A percentile compares a stretch with the other conserved stretches of the same genome.
Conservation (phyloP, 2,888 invertebrate genomes). For the Hybos culiciformis region DNA sequence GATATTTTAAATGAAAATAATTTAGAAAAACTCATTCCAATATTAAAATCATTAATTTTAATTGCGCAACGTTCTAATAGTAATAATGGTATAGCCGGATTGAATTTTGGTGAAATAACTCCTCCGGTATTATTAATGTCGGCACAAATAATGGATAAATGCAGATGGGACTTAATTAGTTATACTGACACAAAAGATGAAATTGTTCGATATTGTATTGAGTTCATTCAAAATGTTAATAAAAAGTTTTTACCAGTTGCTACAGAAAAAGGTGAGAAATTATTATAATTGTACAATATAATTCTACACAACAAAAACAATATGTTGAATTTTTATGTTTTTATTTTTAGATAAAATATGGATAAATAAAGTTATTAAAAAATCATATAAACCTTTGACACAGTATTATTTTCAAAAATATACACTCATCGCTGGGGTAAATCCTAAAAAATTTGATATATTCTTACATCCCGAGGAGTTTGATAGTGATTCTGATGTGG, state of each 20-base stretch:
- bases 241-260: conserved; percentile 23
- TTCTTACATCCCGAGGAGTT: conserved; percentile 22
- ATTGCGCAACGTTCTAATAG: conserved; percentile 17
- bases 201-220: conserved; percentile 21
- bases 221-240: conserved; percentile 20
- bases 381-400: conserved; percentile 20
- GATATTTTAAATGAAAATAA: conserved; percentile 18
- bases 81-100: conserved; percentile 8
- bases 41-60: conserved; percentile 21
- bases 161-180: conserved; percentile 25
- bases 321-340: background rate
- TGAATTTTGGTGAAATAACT: conserved; percentile 22
- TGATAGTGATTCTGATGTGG: conserved; percentile 19
- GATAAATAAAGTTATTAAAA: conserved; percentile 23
- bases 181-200: conserved; percentile 22
- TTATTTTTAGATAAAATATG: conserved; percentile 23
- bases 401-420: conserved; percentile 28
- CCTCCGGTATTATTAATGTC: conserved; percentile 24
- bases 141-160: conserved; percentile 25
- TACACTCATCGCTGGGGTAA: conserved; percentile 17
- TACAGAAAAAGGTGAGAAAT: conserved; percentile 20
- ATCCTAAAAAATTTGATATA: conserved; percentile 21
- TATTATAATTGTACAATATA: background rate
- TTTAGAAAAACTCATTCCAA: conserved; percentile 15
- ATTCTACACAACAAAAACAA: background rate